phyloP scores from a whole-genome alignment of 2,888 invertebrate species.

The Tiphia femorata region DNA sequence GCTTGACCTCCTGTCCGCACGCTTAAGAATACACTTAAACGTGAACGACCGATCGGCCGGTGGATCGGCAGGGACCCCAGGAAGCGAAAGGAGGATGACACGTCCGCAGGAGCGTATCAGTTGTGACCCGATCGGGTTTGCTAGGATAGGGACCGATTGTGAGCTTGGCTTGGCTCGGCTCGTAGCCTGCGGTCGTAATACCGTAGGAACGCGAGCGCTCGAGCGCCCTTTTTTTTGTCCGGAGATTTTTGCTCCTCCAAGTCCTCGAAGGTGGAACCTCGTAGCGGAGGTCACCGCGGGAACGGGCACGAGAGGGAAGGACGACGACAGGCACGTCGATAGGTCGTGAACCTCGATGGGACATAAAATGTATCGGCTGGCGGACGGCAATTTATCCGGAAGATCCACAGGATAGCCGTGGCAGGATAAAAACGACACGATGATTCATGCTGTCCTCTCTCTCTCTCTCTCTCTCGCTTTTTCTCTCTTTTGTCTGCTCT shows the following conservation, averaged over 20 bases:
- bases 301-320: too few species aligned
- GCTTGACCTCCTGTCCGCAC: too few species aligned
- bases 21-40: too few species aligned
- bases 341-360: conserved; percentile 10
- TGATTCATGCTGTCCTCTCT: conserved; percentile 8
- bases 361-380: conserved; percentile 13
- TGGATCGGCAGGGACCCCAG: too few species aligned
- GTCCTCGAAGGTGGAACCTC: conserved; percentile 11
- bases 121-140: conserved; percentile 1
- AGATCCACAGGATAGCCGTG: neutral
- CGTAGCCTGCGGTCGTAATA: conserved; percentile 24
- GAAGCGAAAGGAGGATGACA: too few species aligned
- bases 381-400: conserved; percentile 23
- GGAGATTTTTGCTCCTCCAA: conserved; percentile 4
- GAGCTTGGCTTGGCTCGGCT: conserved; percentile 31
- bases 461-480: conserved; percentile 1
- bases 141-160: conserved; percentile 27
- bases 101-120: conserved; percentile 28
- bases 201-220: conserved; percentile 6
- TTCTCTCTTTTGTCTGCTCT: conserved; percentile 2
- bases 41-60: conserved; percentile 27
- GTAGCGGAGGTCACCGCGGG: conserved; percentile 5
- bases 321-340: conserved; percentile 23
- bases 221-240: neutral
- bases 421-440: conserved; percentile 16